phyloP scores from a whole-genome alignment of 1,140 invertebrate species.

The Bombus vancouverensis region DNA sequence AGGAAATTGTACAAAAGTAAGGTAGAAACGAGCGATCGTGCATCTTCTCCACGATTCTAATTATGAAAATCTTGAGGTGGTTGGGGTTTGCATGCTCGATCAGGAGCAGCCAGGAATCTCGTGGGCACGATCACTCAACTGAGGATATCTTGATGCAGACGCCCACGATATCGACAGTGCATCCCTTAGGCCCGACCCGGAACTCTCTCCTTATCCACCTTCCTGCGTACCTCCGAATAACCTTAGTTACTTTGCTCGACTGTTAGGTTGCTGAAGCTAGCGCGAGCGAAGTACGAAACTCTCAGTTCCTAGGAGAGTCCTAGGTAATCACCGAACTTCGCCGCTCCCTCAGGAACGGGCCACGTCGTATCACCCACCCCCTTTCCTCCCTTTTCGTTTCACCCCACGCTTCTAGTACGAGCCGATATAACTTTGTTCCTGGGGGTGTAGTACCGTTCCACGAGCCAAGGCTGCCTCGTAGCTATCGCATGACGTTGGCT shows the following conservation, averaged over 20 bases:
- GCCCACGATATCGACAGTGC: conserved; percentile 61
- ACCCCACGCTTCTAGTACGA: conserved; percentile 61
- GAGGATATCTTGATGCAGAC: conserved; percentile 67
- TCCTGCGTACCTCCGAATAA: conserved; percentile 73
- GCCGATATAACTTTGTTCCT: conserved; percentile 82
- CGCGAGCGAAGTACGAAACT: conserved; percentile 81
- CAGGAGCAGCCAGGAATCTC: conserved; percentile 68
- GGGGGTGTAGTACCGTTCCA: conserved; percentile 75
- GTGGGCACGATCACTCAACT: conserved; percentile 69
- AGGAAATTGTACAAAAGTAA: too few species aligned
- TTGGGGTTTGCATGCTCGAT: conserved; percentile 57
- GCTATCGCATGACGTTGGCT: conserved; percentile 40
- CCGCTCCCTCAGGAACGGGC: conserved; percentile 77
- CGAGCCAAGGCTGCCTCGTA: conserved; percentile 65
- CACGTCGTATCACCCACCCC: conserved; percentile 58
- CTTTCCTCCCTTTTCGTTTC: conserved; percentile 51
- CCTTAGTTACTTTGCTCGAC: conserved; percentile 81
- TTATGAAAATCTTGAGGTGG: conserved; percentile 35
- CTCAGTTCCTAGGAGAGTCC: conserved; percentile 80
- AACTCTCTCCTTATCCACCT: conserved; percentile 50
- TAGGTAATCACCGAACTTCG: conserved; percentile 83
- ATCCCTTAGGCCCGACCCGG: conserved; percentile 62
- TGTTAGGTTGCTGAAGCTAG: conserved; percentile 78
- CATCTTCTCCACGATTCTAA: background rate
- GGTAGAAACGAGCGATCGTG: background rate